Evolutionary conservation across 2,113 vertebrate genomes (phyloP).

Genomic region (Sander vitreus): DNA sequence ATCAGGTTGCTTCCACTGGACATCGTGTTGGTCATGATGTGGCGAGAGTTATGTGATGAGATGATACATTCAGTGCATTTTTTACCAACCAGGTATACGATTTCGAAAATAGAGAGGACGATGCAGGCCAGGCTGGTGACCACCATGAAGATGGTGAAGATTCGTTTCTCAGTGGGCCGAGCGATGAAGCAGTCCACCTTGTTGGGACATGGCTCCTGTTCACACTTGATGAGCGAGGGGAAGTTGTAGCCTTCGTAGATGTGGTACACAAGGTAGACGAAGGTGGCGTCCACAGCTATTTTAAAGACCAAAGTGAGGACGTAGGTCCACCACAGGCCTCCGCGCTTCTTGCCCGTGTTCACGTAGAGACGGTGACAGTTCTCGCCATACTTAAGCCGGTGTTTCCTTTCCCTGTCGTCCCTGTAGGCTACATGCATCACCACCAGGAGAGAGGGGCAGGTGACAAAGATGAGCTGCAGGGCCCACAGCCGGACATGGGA

Average conservation of each 20-base stretch:
- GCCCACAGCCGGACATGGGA: constrained; percentile 97
- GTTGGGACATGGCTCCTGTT: constrained; percentile 89
- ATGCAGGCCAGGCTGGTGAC: constrained; percentile 88
- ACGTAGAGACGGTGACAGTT: constrained; percentile 75
- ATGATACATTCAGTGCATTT: constrained; percentile 79
- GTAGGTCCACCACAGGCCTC: constrained; percentile 98
- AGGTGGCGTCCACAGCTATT: constrained; percentile 86
- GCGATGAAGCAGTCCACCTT: constrained; percentile 95
- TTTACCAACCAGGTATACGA: constrained; percentile 90
- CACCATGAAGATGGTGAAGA: constrained; percentile 98
- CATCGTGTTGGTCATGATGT: constrained; percentile 47
- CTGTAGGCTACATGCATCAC: constrained; percentile 95
- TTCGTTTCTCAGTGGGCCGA: constrained; percentile 93
- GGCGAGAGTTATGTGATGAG: constrained; percentile 6
- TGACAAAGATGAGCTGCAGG: constrained; percentile 98
- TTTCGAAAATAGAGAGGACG: constrained; percentile 89
- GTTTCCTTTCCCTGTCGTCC: constrained; percentile 86
- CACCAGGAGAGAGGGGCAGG: constrained; percentile 94
- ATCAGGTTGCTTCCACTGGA: constrained; percentile 59
- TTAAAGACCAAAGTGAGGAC: constrained; percentile 92
- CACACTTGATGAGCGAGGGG: constrained; percentile 90
- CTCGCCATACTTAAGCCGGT: constrained; percentile 71
- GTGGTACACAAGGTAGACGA: constrained; percentile 89
- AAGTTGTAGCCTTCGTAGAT: constrained; percentile 91
- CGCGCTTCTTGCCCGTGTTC: constrained; percentile 92